These are phyloP conservation scores for Bolborhynchus lineola DNA, from an alignment of 2,113 vertebrate genomes.

Conservation along the genomic window DNA sequence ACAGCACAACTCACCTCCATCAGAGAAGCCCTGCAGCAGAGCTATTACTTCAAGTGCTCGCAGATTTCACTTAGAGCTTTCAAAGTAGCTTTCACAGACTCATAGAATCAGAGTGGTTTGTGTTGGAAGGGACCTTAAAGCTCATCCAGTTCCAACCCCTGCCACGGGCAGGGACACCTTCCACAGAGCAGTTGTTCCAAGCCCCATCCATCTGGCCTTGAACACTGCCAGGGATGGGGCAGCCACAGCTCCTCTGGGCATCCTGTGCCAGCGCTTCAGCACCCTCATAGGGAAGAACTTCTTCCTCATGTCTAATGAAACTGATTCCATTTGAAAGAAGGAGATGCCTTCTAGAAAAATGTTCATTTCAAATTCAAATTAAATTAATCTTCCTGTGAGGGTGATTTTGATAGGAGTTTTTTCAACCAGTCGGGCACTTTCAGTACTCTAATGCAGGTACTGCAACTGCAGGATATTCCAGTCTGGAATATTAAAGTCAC, in stretches of 20 bases:
- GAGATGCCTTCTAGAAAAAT: background rate
- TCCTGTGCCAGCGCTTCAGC: background rate
- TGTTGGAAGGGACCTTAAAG: background rate
- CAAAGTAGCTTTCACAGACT: background rate
- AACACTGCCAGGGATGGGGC: background rate
- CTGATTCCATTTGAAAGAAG: background rate
- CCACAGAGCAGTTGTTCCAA: background rate
- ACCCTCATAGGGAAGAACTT: background rate
- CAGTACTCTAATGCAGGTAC: background rate
- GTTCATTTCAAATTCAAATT: background rate
- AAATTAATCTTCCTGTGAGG: background rate
- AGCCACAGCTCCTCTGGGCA: background rate
- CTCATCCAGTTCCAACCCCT: background rate
- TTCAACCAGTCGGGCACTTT: background rate
- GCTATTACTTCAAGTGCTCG: background rate
- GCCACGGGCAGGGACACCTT: background rate
- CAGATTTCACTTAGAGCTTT: background rate
- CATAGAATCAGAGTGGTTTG: background rate
- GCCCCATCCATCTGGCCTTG: no score
- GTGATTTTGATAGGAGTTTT: background rate
- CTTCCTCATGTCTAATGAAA: background rate
- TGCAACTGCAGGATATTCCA: background rate
- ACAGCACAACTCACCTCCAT: background rate
- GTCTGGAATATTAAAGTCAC: background rate
- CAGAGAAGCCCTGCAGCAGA: background rate